These are phyloP conservation scores for Alentia gelatinosa DNA, from an alignment of 2,888 invertebrate genomes.

Conservation along the genomic window DNA sequence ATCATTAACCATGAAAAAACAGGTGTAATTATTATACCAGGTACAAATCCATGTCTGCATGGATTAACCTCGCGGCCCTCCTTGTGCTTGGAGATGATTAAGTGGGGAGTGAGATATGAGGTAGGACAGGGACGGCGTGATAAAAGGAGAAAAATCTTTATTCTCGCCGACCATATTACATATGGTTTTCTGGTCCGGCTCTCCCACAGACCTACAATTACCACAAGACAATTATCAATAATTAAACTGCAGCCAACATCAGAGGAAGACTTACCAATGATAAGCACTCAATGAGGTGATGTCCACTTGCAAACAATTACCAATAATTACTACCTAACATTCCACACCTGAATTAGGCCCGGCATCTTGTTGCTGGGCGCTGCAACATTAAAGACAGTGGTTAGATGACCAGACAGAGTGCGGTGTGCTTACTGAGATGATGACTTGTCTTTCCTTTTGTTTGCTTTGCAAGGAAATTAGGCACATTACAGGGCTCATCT, in stretches of 20 bases:
- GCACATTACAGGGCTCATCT: background rate
- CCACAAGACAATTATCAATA: background rate
- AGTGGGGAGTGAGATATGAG: too few relatives aligned
- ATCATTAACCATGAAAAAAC: background rate
- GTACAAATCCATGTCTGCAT: too few relatives aligned
- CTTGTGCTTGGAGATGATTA: too few relatives aligned
- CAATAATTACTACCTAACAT: background rate
- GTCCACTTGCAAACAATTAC: conserved; percentile 19
- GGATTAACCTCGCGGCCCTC: too few relatives aligned
- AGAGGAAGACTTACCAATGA: background rate
- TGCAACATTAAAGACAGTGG: background rate
- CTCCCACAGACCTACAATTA: background rate
- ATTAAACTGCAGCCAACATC: conserved; percentile 11
- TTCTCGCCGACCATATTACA: background rate
- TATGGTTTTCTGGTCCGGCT: conserved; percentile 8
- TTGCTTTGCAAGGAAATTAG: background rate
- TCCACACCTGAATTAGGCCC: background rate
- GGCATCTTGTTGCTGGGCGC: background rate
- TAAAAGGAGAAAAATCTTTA: background rate
- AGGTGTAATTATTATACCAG: too few relatives aligned
- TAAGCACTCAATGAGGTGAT: background rate
- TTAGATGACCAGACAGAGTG: background rate
- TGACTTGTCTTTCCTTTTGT: background rate
- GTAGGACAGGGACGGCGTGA: background rate
- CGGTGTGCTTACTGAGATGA: background rate